Evolutionary conservation across 1,140 invertebrate genomes (phyloP).

Genomic region (Megathymus violae): DNA sequence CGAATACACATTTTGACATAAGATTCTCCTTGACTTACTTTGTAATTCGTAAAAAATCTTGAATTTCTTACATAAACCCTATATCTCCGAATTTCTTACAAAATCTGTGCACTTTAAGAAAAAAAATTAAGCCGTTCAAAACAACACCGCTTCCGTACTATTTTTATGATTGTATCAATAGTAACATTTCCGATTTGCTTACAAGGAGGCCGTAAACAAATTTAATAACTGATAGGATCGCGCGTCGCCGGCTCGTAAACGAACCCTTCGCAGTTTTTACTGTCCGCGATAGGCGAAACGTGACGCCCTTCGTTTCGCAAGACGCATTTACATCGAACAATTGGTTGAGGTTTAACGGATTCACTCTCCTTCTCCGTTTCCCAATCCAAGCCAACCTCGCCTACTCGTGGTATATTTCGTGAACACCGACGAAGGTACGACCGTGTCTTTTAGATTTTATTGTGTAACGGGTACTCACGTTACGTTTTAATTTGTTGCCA

Average conservation of each 20-base stretch:
- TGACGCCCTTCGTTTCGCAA: conserved; percentile 8
- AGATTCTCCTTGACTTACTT: no score
- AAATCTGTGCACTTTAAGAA: background rate
- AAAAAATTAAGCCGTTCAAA: background rate
- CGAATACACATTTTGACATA: no score
- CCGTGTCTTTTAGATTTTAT: no score
- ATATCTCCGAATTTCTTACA: no score
- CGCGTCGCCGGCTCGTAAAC: conserved; percentile 14
- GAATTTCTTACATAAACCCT: no score
- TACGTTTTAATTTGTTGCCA: no score
- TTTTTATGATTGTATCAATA: conserved; percentile 20
- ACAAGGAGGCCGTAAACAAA: conserved; percentile 24
- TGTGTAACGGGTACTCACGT: no score
- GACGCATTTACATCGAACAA: background rate
- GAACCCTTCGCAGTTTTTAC: conserved; percentile 29
- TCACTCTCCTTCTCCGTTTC: no score
- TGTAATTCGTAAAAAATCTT: no score
- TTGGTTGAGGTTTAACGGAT: background rate
- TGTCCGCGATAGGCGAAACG: conserved; percentile 23
- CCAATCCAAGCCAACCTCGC: no score
- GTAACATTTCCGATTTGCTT: conserved; percentile 19
- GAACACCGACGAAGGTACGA: no score
- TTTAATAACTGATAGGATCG: conserved; percentile 29
- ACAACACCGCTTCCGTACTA: background rate
- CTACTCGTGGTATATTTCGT: no score